Evolutionary conservation across 2,888 invertebrate genomes (phyloP), one percentile per base, ranked within the genome.

Genomic region (Sesamia inferens): DNA sequence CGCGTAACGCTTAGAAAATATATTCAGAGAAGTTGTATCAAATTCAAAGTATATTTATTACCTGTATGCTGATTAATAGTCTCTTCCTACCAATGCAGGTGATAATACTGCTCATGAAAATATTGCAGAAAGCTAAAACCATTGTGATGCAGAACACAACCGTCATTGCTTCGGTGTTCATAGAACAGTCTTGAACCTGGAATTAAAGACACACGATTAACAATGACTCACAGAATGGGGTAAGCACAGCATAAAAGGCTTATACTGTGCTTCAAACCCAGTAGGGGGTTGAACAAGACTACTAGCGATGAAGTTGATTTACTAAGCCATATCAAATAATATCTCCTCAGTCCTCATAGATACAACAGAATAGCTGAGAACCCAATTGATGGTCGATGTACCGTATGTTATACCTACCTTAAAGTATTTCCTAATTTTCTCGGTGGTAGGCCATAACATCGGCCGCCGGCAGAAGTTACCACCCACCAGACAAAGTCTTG

Each of bases 51-150:
- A 13, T 16, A 3, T 61, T 74, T 13, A 85, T 95, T 85, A 95
- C 95, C 93, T 95, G 95, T 82, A 94, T 91, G 83, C 85, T 90
- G 88, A 94, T 96, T 86, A 94, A 93, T 82, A 94, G 90, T 74
- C 86, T 93, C 90, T 94, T 97, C 90, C 95, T 96, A 79, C 93
- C 96, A 78, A 93, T 87, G 85, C 84, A 92, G 87, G 89, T 94
- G 88, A 95, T 93, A 85, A 94, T 87, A 76, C 88, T 90, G 87
- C 94, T 95, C 89, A 93, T 92, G 80, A 92, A 87, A 77, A 90
- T 79, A 80, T 94, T 95, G 19, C 92, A 71, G 0, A 84, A 22
- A 0, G 92, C 91, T 63, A 95, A 84, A 13, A 94, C 68, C 55
- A 91, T 11, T 59, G 88, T 89, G 54, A 93, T 91, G 0, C 83